Conservation (phyloP, 2,113 vertebrate genomes). For the Shinisaurus crocodilurus region DNA sequence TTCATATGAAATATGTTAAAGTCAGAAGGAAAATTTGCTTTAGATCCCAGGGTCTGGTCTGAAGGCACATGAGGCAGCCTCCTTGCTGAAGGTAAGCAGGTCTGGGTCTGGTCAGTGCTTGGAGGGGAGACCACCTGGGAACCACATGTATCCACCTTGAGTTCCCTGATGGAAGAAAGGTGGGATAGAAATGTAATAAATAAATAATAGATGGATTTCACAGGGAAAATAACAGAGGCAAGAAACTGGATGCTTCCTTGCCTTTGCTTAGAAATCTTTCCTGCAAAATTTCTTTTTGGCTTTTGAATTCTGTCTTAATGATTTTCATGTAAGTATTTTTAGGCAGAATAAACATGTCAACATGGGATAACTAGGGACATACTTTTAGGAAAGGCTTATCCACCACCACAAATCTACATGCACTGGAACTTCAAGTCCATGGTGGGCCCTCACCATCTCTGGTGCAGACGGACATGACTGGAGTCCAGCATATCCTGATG, state of each 20-base stretch:
- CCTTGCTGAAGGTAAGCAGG: too few species aligned
- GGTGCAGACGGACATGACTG: not conserved
- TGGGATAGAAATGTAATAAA: too few species aligned
- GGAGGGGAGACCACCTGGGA: too few species aligned
- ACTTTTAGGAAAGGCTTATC: not conserved
- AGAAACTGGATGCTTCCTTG: not conserved
- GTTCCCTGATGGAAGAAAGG: too few species aligned
- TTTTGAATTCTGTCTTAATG: not conserved
- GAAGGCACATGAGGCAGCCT: too few species aligned
- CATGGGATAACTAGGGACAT: not conserved
- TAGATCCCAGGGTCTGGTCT: too few species aligned
- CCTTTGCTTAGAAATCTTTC: not conserved
- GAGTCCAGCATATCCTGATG: not conserved
- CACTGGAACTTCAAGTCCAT: not conserved
- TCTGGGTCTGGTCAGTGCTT: too few species aligned
- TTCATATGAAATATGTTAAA: not conserved
- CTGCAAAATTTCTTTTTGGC: not conserved
- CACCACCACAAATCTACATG: not conserved
- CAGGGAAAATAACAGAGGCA: not conserved
- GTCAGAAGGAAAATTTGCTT: not conserved
- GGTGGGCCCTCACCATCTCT: not conserved
- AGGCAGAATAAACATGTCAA: not conserved
- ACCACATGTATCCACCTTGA: too few species aligned
- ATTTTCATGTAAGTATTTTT: not conserved
- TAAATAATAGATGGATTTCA: not conserved